Percentiles rank a stretch among this genome's conserved stretches.
phyloP scores from a whole-genome alignment of 2,113 vertebrate genomes.

The Pithys albifrons region DNA sequence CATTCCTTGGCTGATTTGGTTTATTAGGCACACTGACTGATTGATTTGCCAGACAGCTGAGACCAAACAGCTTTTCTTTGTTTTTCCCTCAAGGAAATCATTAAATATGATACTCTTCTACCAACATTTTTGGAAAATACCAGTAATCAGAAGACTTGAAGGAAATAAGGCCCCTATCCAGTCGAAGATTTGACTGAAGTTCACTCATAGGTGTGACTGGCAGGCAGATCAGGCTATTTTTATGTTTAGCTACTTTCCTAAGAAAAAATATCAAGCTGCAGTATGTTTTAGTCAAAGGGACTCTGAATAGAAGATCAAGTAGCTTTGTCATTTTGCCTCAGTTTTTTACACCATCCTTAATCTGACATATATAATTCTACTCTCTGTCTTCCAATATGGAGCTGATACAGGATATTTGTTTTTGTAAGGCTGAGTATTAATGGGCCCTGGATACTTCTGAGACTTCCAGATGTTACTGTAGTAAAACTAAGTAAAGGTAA shows the following conservation, averaged over 20 bases:
- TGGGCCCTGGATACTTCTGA: not conserved
- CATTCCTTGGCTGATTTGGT: not conserved
- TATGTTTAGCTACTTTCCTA: not conserved
- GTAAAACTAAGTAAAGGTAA: not conserved
- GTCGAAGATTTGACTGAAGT: not conserved
- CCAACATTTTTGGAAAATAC: not conserved
- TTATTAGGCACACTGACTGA: rapidly evolving
- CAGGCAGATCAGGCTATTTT: not conserved
- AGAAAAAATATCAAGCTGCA: not conserved
- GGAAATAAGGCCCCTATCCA: not conserved
- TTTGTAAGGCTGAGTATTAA: not conserved
- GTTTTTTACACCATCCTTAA: not conserved
- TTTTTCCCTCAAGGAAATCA: not conserved
- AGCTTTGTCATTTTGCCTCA: not conserved
- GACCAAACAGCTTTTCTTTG: not conserved
- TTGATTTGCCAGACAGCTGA: not conserved
- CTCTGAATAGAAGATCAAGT: not conserved
- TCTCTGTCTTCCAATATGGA: not conserved
- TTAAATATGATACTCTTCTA: not conserved
- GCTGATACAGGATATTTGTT: not conserved
- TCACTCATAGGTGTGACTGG: not conserved
- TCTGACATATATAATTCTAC: not conserved
- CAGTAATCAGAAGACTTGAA: not conserved
- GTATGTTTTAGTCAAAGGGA: not conserved
- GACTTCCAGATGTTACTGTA: not conserved